A percentile compares a stretch with the other conserved stretches of the same genome.
These are phyloP conservation scores for Pipistrellus nathusii DNA, from an alignment of 2,797 vertebrate species.

Conservation along the genomic window DNA sequence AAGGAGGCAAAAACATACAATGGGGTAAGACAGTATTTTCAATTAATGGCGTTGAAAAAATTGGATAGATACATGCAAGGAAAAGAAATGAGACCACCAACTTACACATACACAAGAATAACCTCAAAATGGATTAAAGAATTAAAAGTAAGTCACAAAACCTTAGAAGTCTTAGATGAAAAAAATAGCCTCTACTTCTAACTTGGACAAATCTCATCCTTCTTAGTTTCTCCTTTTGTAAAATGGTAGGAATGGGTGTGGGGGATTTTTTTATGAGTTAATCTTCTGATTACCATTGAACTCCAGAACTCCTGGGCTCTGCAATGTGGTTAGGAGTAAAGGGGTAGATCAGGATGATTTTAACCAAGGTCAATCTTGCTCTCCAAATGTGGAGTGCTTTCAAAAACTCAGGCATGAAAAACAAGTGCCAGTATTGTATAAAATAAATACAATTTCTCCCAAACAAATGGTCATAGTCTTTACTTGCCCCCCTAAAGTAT, in stretches of 20 bases:
- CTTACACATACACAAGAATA: background rate
- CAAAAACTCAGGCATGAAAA: background rate
- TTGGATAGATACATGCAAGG: background rate
- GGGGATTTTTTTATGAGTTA: background rate
- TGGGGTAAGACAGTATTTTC: background rate
- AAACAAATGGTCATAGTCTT: background rate
- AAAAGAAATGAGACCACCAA: background rate
- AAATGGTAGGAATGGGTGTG: background rate
- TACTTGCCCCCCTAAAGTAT: background rate
- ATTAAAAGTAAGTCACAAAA: background rate
- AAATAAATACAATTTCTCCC: background rate
- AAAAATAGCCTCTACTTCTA: background rate
- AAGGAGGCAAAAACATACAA: background rate
- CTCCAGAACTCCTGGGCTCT: background rate
- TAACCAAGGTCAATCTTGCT: background rate
- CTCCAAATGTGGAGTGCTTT: background rate
- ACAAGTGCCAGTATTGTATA: background rate
- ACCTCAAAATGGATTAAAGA: background rate
- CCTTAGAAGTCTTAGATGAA: background rate
- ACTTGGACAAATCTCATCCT: background rate
- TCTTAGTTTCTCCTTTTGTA: slow-evolving; percentile 6
- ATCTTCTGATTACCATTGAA: background rate
- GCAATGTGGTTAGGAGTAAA: background rate
- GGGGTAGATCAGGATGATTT: background rate
- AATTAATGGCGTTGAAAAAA: background rate